Evolutionary conservation across 2,113 vertebrate genomes (phyloP).

Genomic region (Channa argus): DNA sequence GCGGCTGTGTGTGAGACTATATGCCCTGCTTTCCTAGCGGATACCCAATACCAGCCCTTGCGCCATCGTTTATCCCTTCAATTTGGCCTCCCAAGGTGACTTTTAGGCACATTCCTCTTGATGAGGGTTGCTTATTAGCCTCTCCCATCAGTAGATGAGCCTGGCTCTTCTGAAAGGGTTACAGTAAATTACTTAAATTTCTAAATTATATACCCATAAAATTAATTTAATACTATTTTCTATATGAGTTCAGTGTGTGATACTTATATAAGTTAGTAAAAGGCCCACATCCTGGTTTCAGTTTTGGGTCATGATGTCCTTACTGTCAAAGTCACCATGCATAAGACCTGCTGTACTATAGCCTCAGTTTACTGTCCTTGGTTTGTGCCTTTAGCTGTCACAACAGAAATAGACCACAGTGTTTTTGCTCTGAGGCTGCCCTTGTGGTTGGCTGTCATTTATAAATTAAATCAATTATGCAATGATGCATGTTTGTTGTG

Average conservation of each 20-base stretch:
- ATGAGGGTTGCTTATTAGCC: slow-evolving; percentile 49
- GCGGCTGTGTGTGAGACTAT: slow-evolving; percentile 21
- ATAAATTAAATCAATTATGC: slow-evolving; percentile 1
- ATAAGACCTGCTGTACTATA: slow-evolving; percentile 41
- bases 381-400: background rate
- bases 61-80: slow-evolving; percentile 76
- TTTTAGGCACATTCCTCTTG: slow-evolving; percentile 72
- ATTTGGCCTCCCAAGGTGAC: slow-evolving; percentile 82
- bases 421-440: background rate
- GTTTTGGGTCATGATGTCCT: slow-evolving; percentile 74
- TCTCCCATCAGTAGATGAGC: slow-evolving; percentile 43
- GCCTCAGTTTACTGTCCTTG: slow-evolving; percentile 3
- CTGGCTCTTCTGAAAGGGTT: slow-evolving; percentile 11
- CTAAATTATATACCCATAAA: background rate
- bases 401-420: slow-evolving; percentile 2
- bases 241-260: background rate
- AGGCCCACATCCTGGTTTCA: slow-evolving; percentile 53
- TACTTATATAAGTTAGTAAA: slow-evolving; percentile 18
- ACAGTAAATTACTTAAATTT: slow-evolving; percentile 16
- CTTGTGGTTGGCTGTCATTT: background rate
- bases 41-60: slow-evolving; percentile 59
- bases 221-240: background rate
- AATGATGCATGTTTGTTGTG: background rate
- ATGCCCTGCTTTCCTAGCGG: slow-evolving; percentile 40
- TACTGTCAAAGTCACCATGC: slow-evolving; percentile 67